A percentile compares a stretch with the other conserved stretches of the same genome.
Evolutionary conservation across 2,113 vertebrate species (phyloP).

Genomic region (Daphoenositta chrysoptera): DNA sequence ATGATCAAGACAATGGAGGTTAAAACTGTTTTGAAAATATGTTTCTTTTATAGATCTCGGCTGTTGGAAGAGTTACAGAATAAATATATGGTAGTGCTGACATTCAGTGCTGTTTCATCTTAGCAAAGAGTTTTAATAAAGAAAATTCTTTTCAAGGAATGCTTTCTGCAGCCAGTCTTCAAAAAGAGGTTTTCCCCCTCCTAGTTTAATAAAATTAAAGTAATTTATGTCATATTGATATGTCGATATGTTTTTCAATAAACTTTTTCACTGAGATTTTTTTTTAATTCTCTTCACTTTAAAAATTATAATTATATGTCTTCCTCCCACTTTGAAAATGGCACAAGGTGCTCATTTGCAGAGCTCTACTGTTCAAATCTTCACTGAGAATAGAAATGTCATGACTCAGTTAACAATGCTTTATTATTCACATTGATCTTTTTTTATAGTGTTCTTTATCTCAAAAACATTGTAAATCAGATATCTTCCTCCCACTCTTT

Average conservation of each 20-base stretch:
- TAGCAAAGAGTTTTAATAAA: slow-evolving; percentile 59
- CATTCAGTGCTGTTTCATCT: slow-evolving; percentile 65
- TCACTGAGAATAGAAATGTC: slow-evolving; percentile 79
- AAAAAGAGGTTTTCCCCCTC: slow-evolving; percentile 55
- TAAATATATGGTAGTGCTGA: slow-evolving; percentile 71
- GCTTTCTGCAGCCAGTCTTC: slow-evolving; percentile 63
- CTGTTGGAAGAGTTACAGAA: slow-evolving; percentile 70
- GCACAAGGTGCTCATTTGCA: slow-evolving; percentile 74
- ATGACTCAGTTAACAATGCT: slow-evolving; percentile 83
- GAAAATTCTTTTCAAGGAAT: slow-evolving; percentile 64
- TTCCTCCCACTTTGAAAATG: slow-evolving; percentile 77
- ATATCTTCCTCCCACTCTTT: slow-evolving; percentile 80
- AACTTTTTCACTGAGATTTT: slow-evolving; percentile 68
- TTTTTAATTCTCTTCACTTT: slow-evolving; percentile 63
- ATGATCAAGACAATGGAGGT: slow-evolving; percentile 72
- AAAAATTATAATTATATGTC: slow-evolving; percentile 79
- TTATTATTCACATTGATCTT: slow-evolving; percentile 80
- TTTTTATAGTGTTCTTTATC: slow-evolving; percentile 80
- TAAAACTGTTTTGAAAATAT: slow-evolving; percentile 77
- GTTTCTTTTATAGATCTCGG: slow-evolving; percentile 65
- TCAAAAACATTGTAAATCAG: slow-evolving; percentile 82
- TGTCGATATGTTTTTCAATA: slow-evolving; percentile 81
- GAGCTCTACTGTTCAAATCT: slow-evolving; percentile 73
- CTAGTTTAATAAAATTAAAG: slow-evolving; percentile 73
- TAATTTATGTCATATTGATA: slow-evolving; percentile 77